These are phyloP conservation scores for Caenorhabditis sp. DNA, from an alignment of 2,888 invertebrate genomes.

Conservation along the genomic window DNA sequence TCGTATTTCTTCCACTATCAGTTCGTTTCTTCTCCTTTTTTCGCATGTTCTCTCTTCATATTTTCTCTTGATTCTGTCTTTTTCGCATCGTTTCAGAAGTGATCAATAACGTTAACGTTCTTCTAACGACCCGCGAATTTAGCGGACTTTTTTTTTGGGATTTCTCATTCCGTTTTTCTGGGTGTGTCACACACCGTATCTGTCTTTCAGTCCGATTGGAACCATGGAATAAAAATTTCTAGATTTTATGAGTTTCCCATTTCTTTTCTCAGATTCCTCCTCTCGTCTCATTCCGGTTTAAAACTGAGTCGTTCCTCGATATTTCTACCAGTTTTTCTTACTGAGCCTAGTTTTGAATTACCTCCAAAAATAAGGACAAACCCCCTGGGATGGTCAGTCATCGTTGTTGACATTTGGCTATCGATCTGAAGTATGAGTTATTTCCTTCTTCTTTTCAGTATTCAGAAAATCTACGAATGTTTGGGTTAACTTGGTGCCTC, in stretches of 20 bases:
- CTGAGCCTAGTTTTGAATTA: background rate
- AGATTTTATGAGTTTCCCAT: background rate
- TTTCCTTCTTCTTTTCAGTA: no score
- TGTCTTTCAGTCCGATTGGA: constrained; percentile 2
- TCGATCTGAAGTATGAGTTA: no score
- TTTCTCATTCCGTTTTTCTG: background rate
- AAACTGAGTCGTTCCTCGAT: background rate
- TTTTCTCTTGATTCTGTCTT: constrained; percentile 4
- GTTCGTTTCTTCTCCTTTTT: background rate
- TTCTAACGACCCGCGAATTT: background rate
- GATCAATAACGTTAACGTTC: background rate
- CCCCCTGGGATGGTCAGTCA: no score
- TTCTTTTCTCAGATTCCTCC: background rate
- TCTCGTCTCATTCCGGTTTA: no score
- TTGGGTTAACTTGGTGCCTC: no score
- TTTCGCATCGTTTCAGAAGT: background rate
- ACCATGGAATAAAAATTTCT: background rate
- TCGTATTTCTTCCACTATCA: constrained; percentile 4
- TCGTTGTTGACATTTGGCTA: no score
- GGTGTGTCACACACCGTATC: background rate
- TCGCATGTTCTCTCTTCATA: background rate
- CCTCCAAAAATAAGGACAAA: no score
- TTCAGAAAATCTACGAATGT: no score
- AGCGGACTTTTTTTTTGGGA: background rate
- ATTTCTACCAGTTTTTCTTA: background rate